These are phyloP conservation scores for Corvus moneduloides DNA, from an alignment of 2,113 vertebrate genomes.

Conservation along the genomic window DNA sequence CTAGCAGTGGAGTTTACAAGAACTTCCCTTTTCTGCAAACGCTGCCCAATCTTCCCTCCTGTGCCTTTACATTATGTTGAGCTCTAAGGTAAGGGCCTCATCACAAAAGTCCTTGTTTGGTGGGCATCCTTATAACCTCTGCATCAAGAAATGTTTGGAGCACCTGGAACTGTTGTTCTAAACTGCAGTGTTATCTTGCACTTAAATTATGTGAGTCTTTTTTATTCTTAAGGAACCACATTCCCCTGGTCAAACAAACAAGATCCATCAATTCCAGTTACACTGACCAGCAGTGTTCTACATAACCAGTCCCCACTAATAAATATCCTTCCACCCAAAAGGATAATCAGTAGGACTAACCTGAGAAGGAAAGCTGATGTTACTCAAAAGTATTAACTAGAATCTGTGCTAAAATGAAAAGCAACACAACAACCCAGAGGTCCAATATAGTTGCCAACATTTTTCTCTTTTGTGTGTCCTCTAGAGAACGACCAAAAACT, in stretches of 20 bases:
- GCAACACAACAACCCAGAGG: neutral
- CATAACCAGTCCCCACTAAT: neutral
- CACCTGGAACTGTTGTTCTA: neutral
- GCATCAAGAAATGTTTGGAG: neutral
- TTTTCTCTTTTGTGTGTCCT: neutral
- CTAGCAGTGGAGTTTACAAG: neutral
- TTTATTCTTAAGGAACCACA: neutral
- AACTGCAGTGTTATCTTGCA: neutral
- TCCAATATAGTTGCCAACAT: neutral
- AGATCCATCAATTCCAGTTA: neutral
- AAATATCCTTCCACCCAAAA: neutral
- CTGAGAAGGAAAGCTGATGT: neutral
- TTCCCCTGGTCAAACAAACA: neutral
- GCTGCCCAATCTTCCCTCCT: neutral
- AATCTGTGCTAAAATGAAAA: constrained; percentile 8
- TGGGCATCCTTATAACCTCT: neutral
- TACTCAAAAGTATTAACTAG: neutral
- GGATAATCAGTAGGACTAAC: neutral
- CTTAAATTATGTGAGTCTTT: neutral
- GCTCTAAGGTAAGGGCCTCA: neutral
- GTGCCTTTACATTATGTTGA: neutral
- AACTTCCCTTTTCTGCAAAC: neutral
- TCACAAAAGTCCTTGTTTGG: neutral
- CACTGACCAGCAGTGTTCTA: neutral
- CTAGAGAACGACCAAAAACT: neutral